Evolutionary conservation across 1,140 invertebrate genomes (phyloP), one percentile per base, ranked within the genome.

Genomic region (Calliopsis andreniformis): DNA sequence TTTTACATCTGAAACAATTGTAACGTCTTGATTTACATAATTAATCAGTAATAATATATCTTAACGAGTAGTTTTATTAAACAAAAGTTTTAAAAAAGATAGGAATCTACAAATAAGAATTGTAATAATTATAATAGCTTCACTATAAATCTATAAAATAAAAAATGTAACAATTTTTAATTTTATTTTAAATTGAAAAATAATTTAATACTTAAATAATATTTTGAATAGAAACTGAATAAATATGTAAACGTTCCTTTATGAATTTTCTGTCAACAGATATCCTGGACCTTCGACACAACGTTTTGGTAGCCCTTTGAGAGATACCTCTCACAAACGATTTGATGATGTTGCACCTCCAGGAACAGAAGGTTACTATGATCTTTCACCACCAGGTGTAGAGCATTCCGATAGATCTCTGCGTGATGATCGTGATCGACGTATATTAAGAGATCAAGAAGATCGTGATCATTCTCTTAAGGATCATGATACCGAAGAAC

Each of bases 351-450:
- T 92, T 16, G 91, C 91, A 20, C 91, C 91, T 12, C 91, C 91
- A n/a, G 91, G 91, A 20, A 92, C 91, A 2, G 91, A 92, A 49
- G 91, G 91, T 0, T 92, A 92, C 78, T 92, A 92, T 49, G 91
- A 92, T 55, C 76, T 92, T 2, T 89, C 91, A 42, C 91, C 91
- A n/a, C 91, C 91, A 5, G 91, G 91, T n/a, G 88, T 92, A 23
- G 91, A 92, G 78, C 88, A 90, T 80, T 82, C 87, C 6, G 90
- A 91, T 30, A 87, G 87, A 72, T 16, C 78, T 4, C 30, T 76
- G 18, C 80, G 85, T 1, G 87, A 89, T 7, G 88, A 89, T 68
- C 86, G 87, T 14, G 87, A 89, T 3, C 84, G 87, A 39, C 79
- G 88, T 39, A 49, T 59, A 61, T 59, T 77, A 28, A 88, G 82